Percentiles rank a stretch among this genome's conserved stretches.
Conservation (phyloP, 1,140 invertebrate genomes). For the Tenebrio molitor region DNA sequence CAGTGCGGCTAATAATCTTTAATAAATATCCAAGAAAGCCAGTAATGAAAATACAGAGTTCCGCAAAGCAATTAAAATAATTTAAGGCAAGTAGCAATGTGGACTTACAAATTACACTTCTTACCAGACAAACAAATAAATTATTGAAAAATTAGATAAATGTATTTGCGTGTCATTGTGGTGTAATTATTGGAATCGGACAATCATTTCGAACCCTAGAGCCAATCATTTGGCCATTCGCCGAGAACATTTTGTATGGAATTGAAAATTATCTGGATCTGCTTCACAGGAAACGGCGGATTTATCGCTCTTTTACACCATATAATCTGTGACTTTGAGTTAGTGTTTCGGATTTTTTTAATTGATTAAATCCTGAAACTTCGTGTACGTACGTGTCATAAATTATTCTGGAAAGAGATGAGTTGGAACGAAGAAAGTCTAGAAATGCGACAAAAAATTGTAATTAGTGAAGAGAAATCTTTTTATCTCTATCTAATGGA, state of each 20-base stretch:
- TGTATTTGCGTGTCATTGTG: conserved; percentile 44
- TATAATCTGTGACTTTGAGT: conserved; percentile 24
- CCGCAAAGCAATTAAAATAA: conserved; percentile 46
- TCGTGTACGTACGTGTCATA: not conserved
- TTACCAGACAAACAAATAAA: conserved; percentile 33
- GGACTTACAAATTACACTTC: conserved; percentile 37
- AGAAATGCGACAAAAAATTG: not conserved
- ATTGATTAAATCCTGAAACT: conserved; percentile 26
- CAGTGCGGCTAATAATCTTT: conserved; percentile 2
- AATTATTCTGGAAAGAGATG: conserved; percentile 1
- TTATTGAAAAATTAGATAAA: conserved; percentile 47
- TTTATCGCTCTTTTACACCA: conserved; percentile 23
- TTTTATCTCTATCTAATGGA: conserved; percentile 4
- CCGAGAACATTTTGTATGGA: conserved; percentile 30
- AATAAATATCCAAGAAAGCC: conserved; percentile 6
- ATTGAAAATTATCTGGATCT: conserved; percentile 32
- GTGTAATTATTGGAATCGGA: conserved; percentile 41
- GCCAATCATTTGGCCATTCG: conserved; percentile 28
- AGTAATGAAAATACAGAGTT: conserved; percentile 28
- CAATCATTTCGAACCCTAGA: conserved; percentile 23
- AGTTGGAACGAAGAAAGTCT: not conserved
- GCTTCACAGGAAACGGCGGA: conserved; percentile 28
- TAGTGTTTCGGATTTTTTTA: conserved; percentile 10
- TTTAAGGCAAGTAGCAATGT: conserved; percentile 29
- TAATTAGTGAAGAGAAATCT: conserved; percentile 15